These are phyloP conservation scores for Eilema depressum DNA, from an alignment of 2,888 invertebrate species.

Conservation along the genomic window DNA sequence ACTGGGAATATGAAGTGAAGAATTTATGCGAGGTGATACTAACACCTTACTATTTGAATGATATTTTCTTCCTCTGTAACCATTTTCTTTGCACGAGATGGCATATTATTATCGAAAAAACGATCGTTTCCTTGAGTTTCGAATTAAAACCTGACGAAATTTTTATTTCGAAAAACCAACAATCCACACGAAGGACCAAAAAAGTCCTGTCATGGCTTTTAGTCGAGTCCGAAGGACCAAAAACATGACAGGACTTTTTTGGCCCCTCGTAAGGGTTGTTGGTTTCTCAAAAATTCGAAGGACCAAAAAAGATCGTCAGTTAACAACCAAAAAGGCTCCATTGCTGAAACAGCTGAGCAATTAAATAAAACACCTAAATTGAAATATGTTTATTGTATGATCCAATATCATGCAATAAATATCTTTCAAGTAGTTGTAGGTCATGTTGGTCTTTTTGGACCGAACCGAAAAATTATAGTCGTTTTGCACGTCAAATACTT, in stretches of 20 bases:
- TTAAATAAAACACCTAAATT: no score
- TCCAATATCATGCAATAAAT: no score
- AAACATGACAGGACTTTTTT: neutral
- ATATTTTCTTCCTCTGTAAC: neutral
- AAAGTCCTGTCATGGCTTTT: no score
- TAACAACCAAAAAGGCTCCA: no score
- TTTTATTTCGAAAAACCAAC: no score
- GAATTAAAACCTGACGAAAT: no score
- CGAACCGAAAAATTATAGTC: neutral
- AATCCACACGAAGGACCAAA: no score
- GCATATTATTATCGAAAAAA: neutral
- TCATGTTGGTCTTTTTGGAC: neutral
- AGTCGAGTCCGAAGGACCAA: neutral
- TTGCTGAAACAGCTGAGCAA: no score
- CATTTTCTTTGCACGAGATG: neutral
- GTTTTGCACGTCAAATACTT: neutral
- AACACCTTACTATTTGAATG: slow-evolving; percentile 21
- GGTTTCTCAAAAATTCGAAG: neutral
- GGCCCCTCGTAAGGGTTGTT: neutral
- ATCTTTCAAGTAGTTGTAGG: no score
- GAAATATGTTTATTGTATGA: no score
- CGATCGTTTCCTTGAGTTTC: neutral
- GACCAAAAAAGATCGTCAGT: neutral
- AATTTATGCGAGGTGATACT: slow-evolving; percentile 50
- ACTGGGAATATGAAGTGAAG: slow-evolving; percentile 45